phyloP scores from a whole-genome alignment of 2,113 vertebrate genomes.

The Ctenodactylus gundi region DNA sequence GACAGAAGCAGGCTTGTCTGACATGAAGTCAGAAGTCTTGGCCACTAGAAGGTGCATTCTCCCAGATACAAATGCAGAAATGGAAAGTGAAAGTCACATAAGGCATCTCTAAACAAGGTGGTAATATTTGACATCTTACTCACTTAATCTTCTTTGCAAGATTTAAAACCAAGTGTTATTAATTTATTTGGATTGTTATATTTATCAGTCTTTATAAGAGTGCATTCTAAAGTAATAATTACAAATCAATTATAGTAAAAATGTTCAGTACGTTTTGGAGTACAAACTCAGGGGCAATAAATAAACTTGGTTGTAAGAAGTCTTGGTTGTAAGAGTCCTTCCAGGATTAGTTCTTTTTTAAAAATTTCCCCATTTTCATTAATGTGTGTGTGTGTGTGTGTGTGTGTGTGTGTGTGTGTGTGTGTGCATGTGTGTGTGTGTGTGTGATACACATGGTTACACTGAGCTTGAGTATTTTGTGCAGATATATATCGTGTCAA shows the following conservation, averaged over 20 bases:
- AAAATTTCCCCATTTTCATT: too few relatives aligned
- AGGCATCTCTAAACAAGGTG: not conserved
- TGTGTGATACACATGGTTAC: too few relatives aligned
- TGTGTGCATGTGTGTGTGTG: too few relatives aligned
- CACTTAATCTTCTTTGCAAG: not conserved
- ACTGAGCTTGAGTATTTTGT: too few relatives aligned
- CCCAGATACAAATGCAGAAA: conserved; percentile 11
- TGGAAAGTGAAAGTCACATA: not conserved
- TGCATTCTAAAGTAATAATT: not conserved
- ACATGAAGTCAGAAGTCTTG: not conserved
- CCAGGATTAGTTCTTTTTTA: not conserved
- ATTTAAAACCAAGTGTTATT: not conserved
- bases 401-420: too few relatives aligned
- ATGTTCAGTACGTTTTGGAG: not conserved
- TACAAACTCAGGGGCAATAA: not conserved
- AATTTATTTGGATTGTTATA: not conserved
- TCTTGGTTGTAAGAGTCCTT: not conserved
- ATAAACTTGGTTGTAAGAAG: not conserved
- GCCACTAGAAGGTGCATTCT: not conserved
- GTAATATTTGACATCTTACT: not conserved
- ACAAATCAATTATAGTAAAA: not conserved
- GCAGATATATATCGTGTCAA: too few relatives aligned
- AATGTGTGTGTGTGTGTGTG: too few relatives aligned
- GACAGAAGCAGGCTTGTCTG: not conserved
- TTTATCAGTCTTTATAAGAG: not conserved